Percentiles rank a stretch among this genome's conserved stretches.
Evolutionary conservation across 1,140 invertebrate species (phyloP).

Genomic region (Polyergus mexicanus): DNA sequence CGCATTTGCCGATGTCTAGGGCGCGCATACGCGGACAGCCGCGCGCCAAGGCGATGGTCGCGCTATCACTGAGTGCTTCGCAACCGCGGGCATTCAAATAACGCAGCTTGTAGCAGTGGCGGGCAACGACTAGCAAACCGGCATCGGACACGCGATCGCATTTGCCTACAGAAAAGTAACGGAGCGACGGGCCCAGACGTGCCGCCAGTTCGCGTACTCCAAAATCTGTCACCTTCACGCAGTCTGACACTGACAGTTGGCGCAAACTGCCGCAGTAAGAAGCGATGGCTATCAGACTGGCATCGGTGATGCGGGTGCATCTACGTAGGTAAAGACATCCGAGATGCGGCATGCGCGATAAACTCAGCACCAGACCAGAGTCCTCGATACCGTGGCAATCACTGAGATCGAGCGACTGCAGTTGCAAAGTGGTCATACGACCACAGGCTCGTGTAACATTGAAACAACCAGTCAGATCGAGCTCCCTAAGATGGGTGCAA

Average conservation of each 20-base stretch:
- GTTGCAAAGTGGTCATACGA: conserved; percentile 87
- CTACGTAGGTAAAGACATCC: conserved; percentile 95
- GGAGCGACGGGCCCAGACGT: conserved; percentile 93
- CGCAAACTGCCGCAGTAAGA: conserved; percentile 94
- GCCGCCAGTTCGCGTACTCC: conserved; percentile 94
- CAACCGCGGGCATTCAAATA: conserved; percentile 97
- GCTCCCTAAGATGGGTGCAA: conserved; percentile 79
- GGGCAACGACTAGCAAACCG: conserved; percentile 94
- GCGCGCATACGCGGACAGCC: conserved; percentile 94
- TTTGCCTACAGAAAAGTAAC: conserved; percentile 96
- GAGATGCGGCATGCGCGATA: conserved; percentile 94
- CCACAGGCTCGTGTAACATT: conserved; percentile 89
- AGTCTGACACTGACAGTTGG: conserved; percentile 96
- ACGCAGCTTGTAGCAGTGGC: conserved; percentile 95
- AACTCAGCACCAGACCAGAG: conserved; percentile 92
- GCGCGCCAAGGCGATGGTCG: conserved; percentile 93
- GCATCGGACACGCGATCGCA: conserved; percentile 95
- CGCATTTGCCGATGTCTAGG: conserved; percentile 96
- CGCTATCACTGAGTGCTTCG: conserved; percentile 96
- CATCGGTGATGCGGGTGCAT: conserved; percentile 94
- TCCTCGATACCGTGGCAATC: conserved; percentile 95
- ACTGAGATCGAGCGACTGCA: conserved; percentile 93
- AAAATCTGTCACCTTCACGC: conserved; percentile 95
- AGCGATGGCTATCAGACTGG: conserved; percentile 93
- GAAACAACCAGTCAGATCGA: conserved; percentile 91